Base-by-base conservation (phyloP, 2,113 vertebrate genomes). In the Petroica traversi region DNA sequence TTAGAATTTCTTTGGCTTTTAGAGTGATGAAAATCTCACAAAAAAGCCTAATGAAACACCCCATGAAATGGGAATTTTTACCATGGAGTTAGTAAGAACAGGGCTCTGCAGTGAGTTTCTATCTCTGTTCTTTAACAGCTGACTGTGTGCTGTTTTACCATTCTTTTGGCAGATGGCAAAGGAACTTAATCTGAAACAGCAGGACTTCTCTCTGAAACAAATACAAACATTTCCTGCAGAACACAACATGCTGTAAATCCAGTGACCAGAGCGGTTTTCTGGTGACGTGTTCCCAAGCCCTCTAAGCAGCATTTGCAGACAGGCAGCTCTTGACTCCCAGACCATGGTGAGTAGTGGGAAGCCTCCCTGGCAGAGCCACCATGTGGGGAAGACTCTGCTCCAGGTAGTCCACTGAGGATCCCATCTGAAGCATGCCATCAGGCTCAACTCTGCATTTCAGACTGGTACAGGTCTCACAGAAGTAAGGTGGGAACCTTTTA, bases 331-430 rank as follows among this genome's bases (percentile, higher is more conserved):
- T 6, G 20, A 14, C 16, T 45, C 29, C n/a, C 45, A 64, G 52
- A n/a, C 14, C 1, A 3, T 3, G 7, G 31, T 0, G 2, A 46
- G 29, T 17, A 77, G 49, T 5, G 8, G 22, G 33, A 28, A 66
- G 12, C 11, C 14, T 40, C 7, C 36, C 20, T 0, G 2, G 43
- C 23, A 34, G 38, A 19, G 20, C 20, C 1, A 6, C 0, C 0
- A 2, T 11, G 19, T 29, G 9, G 26, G 18, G 23, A 83, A 5
- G 7, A 18, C 2, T 7, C 13, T 18, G 31, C 38, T 66, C 29
- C 3, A 6, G 66, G 34, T 75, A 20, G 12, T 28, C 22, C 24
- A 1, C 24, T 14, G 22, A 7, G 28, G 36, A 22, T 61, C 34
- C 45, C 34, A 45, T 40, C 25, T 73, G 51, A 57, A 71, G 43